Percentiles rank a stretch among this genome's conserved stretches.
Conservation (phyloP, 2,888 invertebrate genomes). For the Andrena minutula region DNA sequence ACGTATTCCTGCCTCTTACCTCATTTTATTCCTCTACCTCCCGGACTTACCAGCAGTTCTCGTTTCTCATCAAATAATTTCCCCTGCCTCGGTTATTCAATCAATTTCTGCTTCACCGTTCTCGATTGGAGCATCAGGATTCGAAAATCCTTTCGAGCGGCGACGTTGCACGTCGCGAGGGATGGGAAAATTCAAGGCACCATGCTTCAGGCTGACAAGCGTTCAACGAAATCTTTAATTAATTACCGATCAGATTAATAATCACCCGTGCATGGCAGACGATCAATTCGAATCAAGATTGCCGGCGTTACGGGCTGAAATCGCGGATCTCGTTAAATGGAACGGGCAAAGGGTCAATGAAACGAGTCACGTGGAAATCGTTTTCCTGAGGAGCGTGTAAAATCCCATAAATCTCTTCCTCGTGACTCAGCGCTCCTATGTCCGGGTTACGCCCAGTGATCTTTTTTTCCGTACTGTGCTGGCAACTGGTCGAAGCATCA, state of each 20-base stretch:
- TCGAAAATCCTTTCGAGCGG: neutral
- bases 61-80: slow-evolving; percentile 3
- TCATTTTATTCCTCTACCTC: neutral
- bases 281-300: slow-evolving; percentile 40
- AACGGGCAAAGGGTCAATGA: slow-evolving; percentile 28
- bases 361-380: slow-evolving; percentile 50
- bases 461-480: slow-evolving; percentile 45
- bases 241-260: slow-evolving; percentile 45
- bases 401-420: slow-evolving; percentile 58
- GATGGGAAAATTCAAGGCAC: neutral
- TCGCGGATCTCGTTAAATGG: slow-evolving; percentile 13
- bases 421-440: slow-evolving; percentile 51
- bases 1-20: neutral
- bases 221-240: slow-evolving; percentile 26
- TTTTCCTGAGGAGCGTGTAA: slow-evolving; percentile 45
- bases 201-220: slow-evolving; percentile 10
- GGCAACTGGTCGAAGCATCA: slow-evolving; percentile 16
- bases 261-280: neutral
- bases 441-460: slow-evolving; percentile 46
- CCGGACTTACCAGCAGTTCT: neutral
- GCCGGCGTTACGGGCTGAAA: slow-evolving; percentile 1
- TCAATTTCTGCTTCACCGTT: slow-evolving; percentile 15
- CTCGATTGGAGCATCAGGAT: neutral
- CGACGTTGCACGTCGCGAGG: neutral
- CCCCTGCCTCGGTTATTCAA: neutral